Base-by-base conservation (phyloP, 2,113 vertebrate genomes). In the Sardina pilchardus region DNA sequence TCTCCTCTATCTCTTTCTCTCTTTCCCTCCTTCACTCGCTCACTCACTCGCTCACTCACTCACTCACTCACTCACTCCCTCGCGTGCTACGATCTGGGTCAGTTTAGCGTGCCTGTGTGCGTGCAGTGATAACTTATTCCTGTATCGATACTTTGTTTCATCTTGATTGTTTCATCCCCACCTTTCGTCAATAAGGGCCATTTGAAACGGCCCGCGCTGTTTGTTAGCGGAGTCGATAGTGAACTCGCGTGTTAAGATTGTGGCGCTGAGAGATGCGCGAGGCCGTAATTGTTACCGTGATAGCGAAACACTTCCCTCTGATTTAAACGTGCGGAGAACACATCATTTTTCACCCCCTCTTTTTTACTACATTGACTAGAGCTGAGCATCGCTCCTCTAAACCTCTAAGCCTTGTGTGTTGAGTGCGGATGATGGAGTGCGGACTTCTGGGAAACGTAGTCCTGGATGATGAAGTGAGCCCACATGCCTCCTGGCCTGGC, bases 381-480 rank as follows among this genome's bases (percentile, higher is more conserved):
- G n/a, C 30, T 26, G 63, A 71, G 63, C 26, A 34, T 34, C 3
- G 63, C 63, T 71, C 0, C 56, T 8, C 26, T 71, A 26, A 26
- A 71, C n/a, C 10, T 9, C 34, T n/a, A 4, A 12, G 26, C 63
- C 45, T 53, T 67, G 36, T 12, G 3, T 75, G 45, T 63, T 1
- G 1, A 85, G 17, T 21, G 82, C 81, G 81, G 45, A 30, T 48
- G 59, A 56, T 63, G 39, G 80, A 83, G 81, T 83, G 6, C 26
- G 82, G 84, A 53, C 44, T 78, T 48, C 21, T 87, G 85, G 91
- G 82, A 89, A 71, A 84, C 86, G 59, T 84, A 83, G 81, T 83
- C 53, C 19, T 53, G 43, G 44, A 39, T 47, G 88, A 91, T 91
- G 71, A 59, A 39, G 30, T 83, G 84, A 81, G 63, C 42, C n/a